phyloP scores from a whole-genome alignment of 1,140 invertebrate genomes.

The Caerostris extrusa region DNA sequence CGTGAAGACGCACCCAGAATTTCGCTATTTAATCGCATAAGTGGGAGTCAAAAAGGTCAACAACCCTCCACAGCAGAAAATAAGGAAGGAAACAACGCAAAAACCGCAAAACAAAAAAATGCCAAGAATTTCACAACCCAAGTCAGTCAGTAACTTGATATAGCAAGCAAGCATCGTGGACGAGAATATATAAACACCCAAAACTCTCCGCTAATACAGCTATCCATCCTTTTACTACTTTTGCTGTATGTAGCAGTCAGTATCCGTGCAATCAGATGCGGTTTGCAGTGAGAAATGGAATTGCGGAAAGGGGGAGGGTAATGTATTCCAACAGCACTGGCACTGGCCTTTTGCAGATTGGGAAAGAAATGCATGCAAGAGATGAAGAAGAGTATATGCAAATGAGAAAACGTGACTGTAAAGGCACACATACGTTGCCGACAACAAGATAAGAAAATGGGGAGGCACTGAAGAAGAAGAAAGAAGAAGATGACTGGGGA shows the following conservation, averaged over 20 bases:
- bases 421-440: background rate
- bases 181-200: background rate
- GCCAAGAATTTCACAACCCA: conserved; percentile 1
- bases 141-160: background rate
- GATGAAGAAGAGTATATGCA: background rate
- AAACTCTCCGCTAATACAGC: background rate
- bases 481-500: conserved; percentile 5
- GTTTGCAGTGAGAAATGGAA: background rate
- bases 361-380: background rate
- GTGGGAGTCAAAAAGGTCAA: conserved; percentile 1
- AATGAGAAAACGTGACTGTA: conserved; percentile 35
- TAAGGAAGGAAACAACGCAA: conserved; percentile 14
- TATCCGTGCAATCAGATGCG: background rate
- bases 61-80: background rate
- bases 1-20: conserved; percentile 22
- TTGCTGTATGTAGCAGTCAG: background rate
- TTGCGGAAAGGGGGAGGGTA: background rate
- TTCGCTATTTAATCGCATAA: conserved; percentile 13
- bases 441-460: background rate
- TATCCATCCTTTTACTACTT: background rate
- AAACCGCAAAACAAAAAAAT: conserved; percentile 10
- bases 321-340: background rate
- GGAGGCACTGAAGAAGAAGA: conserved; percentile 9
- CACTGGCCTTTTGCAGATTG: background rate
- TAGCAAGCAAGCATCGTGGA: background rate